phyloP scores from a whole-genome alignment of 2,797 vertebrate genomes.

The Rhinatrema bivittatum region DNA sequence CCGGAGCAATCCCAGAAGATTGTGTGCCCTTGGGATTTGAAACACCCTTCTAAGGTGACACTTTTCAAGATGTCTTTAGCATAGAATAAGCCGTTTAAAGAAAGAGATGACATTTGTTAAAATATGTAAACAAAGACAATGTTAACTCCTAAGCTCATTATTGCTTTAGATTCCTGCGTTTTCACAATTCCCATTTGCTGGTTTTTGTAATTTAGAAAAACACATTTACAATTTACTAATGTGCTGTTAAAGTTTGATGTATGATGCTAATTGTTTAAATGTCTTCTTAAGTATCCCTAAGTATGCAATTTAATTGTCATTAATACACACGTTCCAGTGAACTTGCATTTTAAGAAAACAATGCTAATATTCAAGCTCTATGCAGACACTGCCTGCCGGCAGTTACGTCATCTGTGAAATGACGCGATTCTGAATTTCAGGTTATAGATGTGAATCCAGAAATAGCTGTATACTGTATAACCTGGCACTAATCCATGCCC shows the following conservation, averaged over 20 bases:
- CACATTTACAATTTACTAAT: background rate
- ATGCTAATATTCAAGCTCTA: conserved; percentile 4
- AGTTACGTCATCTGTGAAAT: no score
- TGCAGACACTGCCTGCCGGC: no score
- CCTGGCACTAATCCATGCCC: no score
- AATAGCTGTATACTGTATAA: no score
- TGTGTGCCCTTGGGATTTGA: no score
- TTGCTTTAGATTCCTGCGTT: conserved; percentile 16
- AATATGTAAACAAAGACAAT: no score
- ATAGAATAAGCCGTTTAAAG: conserved; percentile 1
- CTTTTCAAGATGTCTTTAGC: conserved; percentile 22
- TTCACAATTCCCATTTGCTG: conserved; percentile 14
- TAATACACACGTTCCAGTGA: conserved; percentile 6
- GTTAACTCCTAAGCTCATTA: no score
- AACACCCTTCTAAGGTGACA: no score
- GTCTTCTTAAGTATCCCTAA: conserved; percentile 9
- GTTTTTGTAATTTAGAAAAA: conserved; percentile 16
- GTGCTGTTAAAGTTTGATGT: background rate
- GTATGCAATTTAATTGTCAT: conserved; percentile 12
- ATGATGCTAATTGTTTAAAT: conserved; percentile 12
- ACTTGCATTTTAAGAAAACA: background rate
- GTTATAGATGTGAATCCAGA: no score
- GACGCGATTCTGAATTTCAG: no score
- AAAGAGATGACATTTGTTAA: background rate
- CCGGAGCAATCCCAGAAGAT: no score